Percentiles rank a stretch among this genome's conserved stretches.
phyloP scores from a whole-genome alignment of 1,140 invertebrate genomes.

The Tetranychus cinnabarinus region DNA sequence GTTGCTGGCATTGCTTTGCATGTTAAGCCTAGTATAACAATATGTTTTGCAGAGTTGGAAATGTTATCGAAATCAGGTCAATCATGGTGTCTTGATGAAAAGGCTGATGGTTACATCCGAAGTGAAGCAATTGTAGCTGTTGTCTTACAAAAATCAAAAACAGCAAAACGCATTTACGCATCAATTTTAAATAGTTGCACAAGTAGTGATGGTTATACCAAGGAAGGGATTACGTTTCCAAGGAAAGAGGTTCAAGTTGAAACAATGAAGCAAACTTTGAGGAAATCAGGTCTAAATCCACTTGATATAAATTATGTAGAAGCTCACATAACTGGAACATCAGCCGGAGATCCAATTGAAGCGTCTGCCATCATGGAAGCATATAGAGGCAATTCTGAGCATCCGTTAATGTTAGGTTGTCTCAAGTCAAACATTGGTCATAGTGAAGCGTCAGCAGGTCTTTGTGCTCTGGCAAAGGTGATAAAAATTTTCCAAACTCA shows the following conservation, averaged over 20 bases:
- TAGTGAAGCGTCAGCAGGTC: constrained; percentile 61
- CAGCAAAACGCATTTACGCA: constrained; percentile 23
- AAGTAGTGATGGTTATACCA: constrained; percentile 53
- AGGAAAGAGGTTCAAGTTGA: constrained; percentile 14
- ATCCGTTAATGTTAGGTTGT: constrained; percentile 62
- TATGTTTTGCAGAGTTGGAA: background rate
- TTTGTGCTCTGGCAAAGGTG: constrained; percentile 25
- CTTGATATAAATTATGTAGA: constrained; percentile 22
- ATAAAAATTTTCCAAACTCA: constrained; percentile 25
- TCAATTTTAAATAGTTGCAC: constrained; percentile 45
- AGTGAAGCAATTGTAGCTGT: background rate
- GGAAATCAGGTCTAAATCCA: constrained; percentile 19
- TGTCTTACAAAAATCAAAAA: background rate
- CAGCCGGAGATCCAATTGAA: constrained; percentile 42
- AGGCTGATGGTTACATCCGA: constrained; percentile 8
- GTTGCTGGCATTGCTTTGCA: constrained; percentile 41
- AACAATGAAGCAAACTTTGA: constrained; percentile 18
- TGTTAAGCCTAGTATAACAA: constrained; percentile 32
- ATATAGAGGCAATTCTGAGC: constrained; percentile 36
- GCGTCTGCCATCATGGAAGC: constrained; percentile 52
- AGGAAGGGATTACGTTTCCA: constrained; percentile 15
- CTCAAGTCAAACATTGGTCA: constrained; percentile 85
- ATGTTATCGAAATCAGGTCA: background rate
- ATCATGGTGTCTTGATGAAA: background rate
- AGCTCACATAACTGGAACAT: constrained; percentile 32